These are phyloP conservation scores for Mythimna vitellina DNA, from an alignment of 2,888 invertebrate species.

Conservation along the genomic window DNA sequence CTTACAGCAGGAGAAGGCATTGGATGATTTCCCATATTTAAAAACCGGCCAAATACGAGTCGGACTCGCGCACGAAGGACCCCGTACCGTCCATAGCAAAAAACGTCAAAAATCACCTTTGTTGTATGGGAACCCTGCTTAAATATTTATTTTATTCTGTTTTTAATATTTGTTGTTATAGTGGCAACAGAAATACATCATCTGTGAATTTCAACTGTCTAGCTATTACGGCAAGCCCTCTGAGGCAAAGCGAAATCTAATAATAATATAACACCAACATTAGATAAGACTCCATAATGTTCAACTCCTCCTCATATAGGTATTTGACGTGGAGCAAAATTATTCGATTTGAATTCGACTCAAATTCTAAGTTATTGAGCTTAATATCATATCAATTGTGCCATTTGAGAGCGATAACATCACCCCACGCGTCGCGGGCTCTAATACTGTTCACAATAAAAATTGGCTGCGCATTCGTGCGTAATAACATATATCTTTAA, in stretches of 20 bases:
- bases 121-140: neutral
- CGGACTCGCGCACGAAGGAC: too few species aligned
- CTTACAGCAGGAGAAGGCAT: too few species aligned
- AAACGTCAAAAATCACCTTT: too few species aligned
- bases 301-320: conserved; percentile 1
- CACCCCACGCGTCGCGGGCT: conserved; percentile 1
- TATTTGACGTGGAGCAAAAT: conserved; percentile 11
- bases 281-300: conserved; percentile 2
- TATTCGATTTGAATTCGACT: neutral
- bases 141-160: too few species aligned
- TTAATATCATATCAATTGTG: conserved; percentile 21
- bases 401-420: conserved; percentile 23
- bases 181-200: too few species aligned
- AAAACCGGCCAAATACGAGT: too few species aligned
- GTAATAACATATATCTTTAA: neutral
- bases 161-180: too few species aligned
- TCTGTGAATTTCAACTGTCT: too few species aligned
- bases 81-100: too few species aligned
- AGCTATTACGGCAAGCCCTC: neutral
- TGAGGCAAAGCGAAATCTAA: conserved; percentile 9
- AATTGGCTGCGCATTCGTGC: neutral
- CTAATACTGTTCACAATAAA: conserved; percentile 22
- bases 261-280: neutral
- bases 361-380: conserved; percentile 33
- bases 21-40: too few species aligned